A percentile compares a stretch with the other conserved stretches of the same genome.
Evolutionary conservation across 2,797 vertebrate species (phyloP).

Genomic region (Macrochelys suwanniensis): DNA sequence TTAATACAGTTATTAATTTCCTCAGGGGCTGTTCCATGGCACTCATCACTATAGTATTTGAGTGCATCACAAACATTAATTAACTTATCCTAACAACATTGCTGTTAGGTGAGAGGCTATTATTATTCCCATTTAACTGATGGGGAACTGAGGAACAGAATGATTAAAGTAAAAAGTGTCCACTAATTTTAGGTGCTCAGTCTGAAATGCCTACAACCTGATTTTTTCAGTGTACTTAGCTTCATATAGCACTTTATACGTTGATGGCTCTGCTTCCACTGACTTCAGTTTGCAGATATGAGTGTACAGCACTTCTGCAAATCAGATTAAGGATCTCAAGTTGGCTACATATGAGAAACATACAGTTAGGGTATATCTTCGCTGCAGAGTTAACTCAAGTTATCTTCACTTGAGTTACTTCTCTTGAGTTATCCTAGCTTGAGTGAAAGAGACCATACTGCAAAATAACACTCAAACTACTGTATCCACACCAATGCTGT

Average conservation of each 20-base stretch:
- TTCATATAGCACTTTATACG: background rate
- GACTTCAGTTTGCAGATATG: background rate
- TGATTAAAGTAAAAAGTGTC: background rate
- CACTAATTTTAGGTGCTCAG: background rate
- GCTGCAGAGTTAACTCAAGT: background rate
- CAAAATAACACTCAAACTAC: background rate
- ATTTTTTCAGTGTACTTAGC: background rate
- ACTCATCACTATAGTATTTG: background rate
- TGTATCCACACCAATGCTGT: background rate
- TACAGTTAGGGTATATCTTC: background rate
- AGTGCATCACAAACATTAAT: background rate
- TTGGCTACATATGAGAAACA: background rate
- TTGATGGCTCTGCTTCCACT: background rate
- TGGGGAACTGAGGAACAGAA: background rate
- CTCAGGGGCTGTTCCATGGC: no score
- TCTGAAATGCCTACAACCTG: background rate
- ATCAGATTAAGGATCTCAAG: background rate
- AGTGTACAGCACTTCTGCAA: background rate
- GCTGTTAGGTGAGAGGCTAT: accelerated
- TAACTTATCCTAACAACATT: background rate
- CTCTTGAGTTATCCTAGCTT: background rate
- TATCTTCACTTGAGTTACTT: background rate
- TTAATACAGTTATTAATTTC: background rate
- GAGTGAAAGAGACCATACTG: background rate
- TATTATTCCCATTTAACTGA: background rate